Conservation (phyloP, 1,140 invertebrate species). For the Neelides sp. region DNA sequence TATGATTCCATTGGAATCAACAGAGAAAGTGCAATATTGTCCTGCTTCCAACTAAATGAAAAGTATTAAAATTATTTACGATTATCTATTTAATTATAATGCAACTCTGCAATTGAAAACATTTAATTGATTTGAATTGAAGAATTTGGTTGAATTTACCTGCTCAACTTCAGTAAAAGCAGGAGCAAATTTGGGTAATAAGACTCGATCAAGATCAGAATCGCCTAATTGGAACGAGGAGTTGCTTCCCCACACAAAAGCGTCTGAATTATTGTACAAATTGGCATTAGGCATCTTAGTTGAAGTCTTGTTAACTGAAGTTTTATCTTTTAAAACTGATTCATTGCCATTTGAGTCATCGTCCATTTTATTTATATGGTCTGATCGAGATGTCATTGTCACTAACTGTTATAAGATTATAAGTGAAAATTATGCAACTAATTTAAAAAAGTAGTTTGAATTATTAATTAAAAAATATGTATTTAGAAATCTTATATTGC, state of each 20-base stretch:
- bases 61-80: background rate
- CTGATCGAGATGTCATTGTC: slow-evolving; percentile 9
- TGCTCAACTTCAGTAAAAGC: slow-evolving; percentile 46
- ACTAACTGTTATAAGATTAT: too few relatives aligned
- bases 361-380: slow-evolving; percentile 3
- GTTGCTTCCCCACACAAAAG: slow-evolving; percentile 57
- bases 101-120: background rate
- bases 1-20: slow-evolving; percentile 45
- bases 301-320: too few relatives aligned
- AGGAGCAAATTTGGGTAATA: slow-evolving; percentile 45
- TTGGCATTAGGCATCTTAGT: too few relatives aligned
- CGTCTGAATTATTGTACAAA: too few relatives aligned
- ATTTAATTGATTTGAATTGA: too few relatives aligned
- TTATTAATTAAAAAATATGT: slow-evolving; percentile 1
- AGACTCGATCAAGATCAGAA: slow-evolving; percentile 47
- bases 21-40: slow-evolving; percentile 53
- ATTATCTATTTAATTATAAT: background rate
- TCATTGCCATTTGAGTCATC: too few relatives aligned
- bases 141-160: too few relatives aligned
- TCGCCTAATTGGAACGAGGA: slow-evolving; percentile 53
- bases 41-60: slow-evolving; percentile 47
- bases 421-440: too few relatives aligned
- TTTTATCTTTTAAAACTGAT: too few relatives aligned
- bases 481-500: slow-evolving; percentile 2
- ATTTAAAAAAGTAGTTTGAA: slow-evolving; percentile 1